phyloP scores from a whole-genome alignment of 2,888 invertebrate genomes.

The Fabriciana adippe region DNA sequence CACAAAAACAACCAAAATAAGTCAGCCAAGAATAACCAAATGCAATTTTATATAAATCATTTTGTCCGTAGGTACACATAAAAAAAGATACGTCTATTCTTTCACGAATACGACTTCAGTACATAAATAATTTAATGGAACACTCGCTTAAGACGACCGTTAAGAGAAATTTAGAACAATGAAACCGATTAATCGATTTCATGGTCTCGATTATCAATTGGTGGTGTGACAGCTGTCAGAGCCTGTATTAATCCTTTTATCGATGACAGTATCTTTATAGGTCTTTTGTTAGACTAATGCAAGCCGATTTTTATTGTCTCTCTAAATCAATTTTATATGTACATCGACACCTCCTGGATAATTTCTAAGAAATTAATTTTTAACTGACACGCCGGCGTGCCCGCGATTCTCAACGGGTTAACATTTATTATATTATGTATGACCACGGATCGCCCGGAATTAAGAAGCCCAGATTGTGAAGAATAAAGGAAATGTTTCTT shows the following conservation, averaged over 20 bases:
- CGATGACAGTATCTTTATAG: conserved; percentile 27
- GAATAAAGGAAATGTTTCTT: no score
- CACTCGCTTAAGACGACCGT: conserved; percentile 19
- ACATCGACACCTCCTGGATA: no score
- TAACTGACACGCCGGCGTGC: no score
- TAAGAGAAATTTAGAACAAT: conserved; percentile 43
- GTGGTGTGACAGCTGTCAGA: conserved; percentile 38
- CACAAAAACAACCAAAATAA: no score
- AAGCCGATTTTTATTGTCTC: conserved; percentile 21
- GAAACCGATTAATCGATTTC: conserved; percentile 44
- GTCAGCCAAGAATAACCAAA: no score
- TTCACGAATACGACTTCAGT: conserved; percentile 7
- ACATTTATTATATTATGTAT: no score
- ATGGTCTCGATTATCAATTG: conserved; percentile 43
- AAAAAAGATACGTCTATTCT: not conserved
- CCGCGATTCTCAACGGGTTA: no score
- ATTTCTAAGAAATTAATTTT: no score
- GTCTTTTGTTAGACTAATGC: conserved; percentile 25
- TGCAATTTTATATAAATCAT: not conserved
- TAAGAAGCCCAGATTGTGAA: no score
- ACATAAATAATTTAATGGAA: conserved; percentile 5
- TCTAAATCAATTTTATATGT: not conserved
- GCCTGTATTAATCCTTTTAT: conserved; percentile 25
- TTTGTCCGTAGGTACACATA: no score
- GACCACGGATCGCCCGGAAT: no score